Evolutionary conservation across 2,113 vertebrate species (phyloP).

Genomic region (Misgurnus mizolepis): DNA sequence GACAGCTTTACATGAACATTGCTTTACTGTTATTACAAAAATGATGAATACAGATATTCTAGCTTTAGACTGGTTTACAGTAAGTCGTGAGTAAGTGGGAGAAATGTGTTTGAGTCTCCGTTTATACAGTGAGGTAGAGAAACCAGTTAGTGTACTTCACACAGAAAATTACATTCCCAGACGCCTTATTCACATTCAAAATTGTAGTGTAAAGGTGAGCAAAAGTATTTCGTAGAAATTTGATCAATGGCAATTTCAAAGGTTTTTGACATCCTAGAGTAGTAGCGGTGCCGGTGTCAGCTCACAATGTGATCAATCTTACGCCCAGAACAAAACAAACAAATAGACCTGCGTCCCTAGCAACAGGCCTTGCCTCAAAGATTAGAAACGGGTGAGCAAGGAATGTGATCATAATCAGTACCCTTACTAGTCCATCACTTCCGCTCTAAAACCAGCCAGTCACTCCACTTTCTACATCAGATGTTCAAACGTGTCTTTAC

Average conservation of each 20-base stretch:
- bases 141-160: neutral
- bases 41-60: neutral
- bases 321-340: constrained; percentile 33
- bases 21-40: neutral
- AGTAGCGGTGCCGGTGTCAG: neutral
- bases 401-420: neutral
- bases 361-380: constrained; percentile 27
- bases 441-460: constrained; percentile 5
- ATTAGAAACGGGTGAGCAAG: neutral
- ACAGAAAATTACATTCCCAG: neutral
- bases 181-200: neutral
- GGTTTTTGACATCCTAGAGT: neutral
- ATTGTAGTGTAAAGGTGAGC: no score
- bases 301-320: neutral
- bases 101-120: neutral
- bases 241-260: neutral
- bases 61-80: neutral
- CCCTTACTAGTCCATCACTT: constrained; percentile 43
- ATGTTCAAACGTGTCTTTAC: neutral
- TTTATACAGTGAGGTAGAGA: neutral
- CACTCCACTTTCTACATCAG: neutral
- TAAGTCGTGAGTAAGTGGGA: constrained; percentile 30
- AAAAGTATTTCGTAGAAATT: neutral
- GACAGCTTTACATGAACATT: neutral
- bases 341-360: constrained; percentile 8